A percentile compares a stretch with the other conserved stretches of the same genome.
Evolutionary conservation across 2,888 invertebrate genomes (phyloP).

Genomic region (Flexamia atlantica): DNA sequence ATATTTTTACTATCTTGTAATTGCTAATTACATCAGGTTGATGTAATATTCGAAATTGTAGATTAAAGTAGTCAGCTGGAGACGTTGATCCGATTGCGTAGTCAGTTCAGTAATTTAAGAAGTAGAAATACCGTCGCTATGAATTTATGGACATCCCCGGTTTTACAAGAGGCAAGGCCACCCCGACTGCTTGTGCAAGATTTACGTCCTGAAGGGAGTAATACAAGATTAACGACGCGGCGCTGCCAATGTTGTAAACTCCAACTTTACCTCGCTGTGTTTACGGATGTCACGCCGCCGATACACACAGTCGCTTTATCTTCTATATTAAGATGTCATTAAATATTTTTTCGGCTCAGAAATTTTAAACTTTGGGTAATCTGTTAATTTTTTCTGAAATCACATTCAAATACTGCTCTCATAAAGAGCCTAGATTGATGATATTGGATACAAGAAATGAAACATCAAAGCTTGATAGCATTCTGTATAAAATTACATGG

Average conservation of each 20-base stretch:
- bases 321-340: too few relatives aligned
- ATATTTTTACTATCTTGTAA: too few relatives aligned
- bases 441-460: too few relatives aligned
- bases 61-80: background rate
- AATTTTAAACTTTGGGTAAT: too few relatives aligned
- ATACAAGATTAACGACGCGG: constrained; percentile 28
- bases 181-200: constrained; percentile 24
- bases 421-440: too few relatives aligned
- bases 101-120: background rate
- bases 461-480: too few relatives aligned
- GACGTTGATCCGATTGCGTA: background rate
- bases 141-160: background rate
- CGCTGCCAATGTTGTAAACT: constrained; percentile 40
- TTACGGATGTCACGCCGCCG: constrained; percentile 21
- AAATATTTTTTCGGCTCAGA: too few relatives aligned
- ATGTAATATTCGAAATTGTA: too few relatives aligned
- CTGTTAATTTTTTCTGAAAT: too few relatives aligned
- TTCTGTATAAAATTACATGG: too few relatives aligned
- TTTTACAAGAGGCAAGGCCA: background rate
- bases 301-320: background rate
- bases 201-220: constrained; percentile 18
- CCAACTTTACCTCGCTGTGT: constrained; percentile 13
- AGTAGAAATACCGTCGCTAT: background rate
- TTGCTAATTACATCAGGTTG: too few relatives aligned
- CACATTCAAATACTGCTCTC: too few relatives aligned